Evolutionary conservation across 2,888 invertebrate species (phyloP), one percentile per base, ranked within the genome.

Genomic region (Dioctria linearis): DNA sequence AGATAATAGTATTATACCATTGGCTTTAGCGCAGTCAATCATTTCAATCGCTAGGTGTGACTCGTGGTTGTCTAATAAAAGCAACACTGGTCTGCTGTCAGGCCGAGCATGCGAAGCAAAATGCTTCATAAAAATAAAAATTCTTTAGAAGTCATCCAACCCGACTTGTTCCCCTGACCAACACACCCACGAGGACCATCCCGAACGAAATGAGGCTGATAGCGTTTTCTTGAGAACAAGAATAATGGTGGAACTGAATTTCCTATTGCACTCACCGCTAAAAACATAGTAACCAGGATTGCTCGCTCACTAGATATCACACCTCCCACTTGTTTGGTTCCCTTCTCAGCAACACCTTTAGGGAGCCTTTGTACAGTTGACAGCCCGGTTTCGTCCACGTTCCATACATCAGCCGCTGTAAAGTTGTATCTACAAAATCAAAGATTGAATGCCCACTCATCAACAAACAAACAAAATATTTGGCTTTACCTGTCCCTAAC

Each of bases 231-330:
- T 2, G 79, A 73, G 37, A 81, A 81, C 5, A 81, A 4, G 42
- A 79, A 81, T 51, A 81, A 79, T 8, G 81, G 81, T 5, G 79
- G 61, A 4, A 81, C 39, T 5, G 79, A 65, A 11, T 61, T 40
- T 63, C 79, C 81, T 4, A 39, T 40, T 4, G 79, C 79, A 51
- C 5, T 61, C 3, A 81, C 79, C 5, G 79, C 43, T 13, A 79
- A 42, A 11, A 51, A 79, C 79, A 81, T 61, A 1, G 81, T 65
- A 2, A 81, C 75, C 78, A 59, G 40, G 1, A 65, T 59, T 11
- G 75, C 81, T 13, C 75, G 66, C 13, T 81, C 81, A n/a, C 13
- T 46, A 8, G 79, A 61, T 8, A 13, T 39, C 6, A 69, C 3
- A 37, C 39, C 39, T 4, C 49, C 49, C 4, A 49, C 3, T 69